phyloP scores from a whole-genome alignment of 2,888 invertebrate genomes.

The Cybosia mesomella region DNA sequence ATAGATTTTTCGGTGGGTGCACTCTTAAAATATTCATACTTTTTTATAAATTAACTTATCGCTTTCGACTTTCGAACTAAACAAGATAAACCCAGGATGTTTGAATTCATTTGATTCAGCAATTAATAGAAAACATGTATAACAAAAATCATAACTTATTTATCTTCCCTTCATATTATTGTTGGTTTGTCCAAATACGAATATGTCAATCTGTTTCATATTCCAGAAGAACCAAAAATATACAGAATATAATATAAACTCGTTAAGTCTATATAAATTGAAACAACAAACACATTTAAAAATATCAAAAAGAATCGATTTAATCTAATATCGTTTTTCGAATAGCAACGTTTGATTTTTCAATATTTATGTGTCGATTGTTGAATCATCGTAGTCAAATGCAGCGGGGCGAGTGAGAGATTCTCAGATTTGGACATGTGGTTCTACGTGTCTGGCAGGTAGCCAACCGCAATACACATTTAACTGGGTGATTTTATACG shows the following conservation, averaged over 20 bases:
- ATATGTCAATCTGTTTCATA: no score
- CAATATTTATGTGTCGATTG: constrained; percentile 74
- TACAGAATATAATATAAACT: not conserved
- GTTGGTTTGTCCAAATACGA: no score
- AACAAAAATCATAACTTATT: no score
- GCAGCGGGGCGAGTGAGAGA: constrained; percentile 71
- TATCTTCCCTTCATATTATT: no score
- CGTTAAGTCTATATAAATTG: not conserved
- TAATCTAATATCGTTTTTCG: constrained; percentile 29
- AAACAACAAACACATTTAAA: not conserved
- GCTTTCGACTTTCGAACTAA: no score
- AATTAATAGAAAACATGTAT: no score
- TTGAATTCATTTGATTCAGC: no score
- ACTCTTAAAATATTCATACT: no score
- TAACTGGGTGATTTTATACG: constrained; percentile 77
- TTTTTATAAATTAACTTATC: no score
- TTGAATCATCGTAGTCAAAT: constrained; percentile 67
- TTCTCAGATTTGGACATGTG: constrained; percentile 72
- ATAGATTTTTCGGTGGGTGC: no score
- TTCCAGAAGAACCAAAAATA: no score
- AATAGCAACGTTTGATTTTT: constrained; percentile 58
- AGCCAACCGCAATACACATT: constrained; percentile 80
- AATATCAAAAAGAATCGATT: constrained; percentile 21
- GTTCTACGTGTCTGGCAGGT: constrained; percentile 71
- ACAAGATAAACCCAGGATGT: no score